Base-by-base conservation (phyloP, 64 coral and sea anemone species). In the Trachythela sp. region DNA sequence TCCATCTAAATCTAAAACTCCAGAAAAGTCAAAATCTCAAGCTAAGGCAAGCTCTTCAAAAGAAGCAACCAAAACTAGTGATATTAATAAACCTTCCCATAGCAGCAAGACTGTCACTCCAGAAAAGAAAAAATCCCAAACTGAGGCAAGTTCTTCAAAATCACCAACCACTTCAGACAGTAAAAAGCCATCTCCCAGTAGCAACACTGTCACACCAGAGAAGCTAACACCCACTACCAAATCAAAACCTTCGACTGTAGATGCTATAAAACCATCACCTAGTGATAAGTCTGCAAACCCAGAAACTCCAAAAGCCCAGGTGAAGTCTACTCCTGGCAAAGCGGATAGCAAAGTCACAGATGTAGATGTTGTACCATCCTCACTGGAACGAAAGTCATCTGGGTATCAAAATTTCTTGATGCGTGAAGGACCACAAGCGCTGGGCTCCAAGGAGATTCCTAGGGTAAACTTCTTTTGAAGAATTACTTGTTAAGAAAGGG, bases 311-410 rank as follows among this genome's bases (percentile, higher is more conserved):
- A 80, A 36, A 11, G 42, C 4, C 11, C 42, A 45, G 42, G 42
- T 45, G 4, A 45, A 45, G 9, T 80, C 75, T 34, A 80, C 75
- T 35, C 75, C 75, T 11, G 8, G 75, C 26, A 80, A 80, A 37
- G 20, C 30, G 13, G 54, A 85, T 83, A 36, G 34, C 33, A 9
- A 91, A 83, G 72, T 24, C 27, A 36, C 43, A 89, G 22, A 20
- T 14, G 27, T 8, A 39, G 84, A 92, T 39, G 88, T 89, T 34
- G 54, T 92, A 1, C 95, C 95, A 39, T 87, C 95, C 17, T 95
- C 95, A 42, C 88, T 99, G 27, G 95, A 99, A 43, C 94, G 94
- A 83, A 99, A 89, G 45, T 91, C 86, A 48, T 99, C 95, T 24
- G 89, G 86, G 20, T 99, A 94, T 39, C 85, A 86, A 22, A 99